phyloP scores from a whole-genome alignment of 2,113 vertebrate species.

The Antidorcas marsupialis region DNA sequence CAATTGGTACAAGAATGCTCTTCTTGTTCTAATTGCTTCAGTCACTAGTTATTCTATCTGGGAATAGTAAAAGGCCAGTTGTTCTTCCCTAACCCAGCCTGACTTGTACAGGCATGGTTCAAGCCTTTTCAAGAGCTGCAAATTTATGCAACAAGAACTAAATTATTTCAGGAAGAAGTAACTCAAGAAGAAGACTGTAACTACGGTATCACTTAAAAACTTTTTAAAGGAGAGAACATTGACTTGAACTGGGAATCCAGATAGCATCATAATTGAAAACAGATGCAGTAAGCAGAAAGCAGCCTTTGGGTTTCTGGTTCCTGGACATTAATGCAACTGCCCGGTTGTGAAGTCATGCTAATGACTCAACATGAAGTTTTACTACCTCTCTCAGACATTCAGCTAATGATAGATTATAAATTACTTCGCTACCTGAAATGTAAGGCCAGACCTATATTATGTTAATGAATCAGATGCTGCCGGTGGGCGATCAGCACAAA shows the following conservation, averaged over 20 bases:
- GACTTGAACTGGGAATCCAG: neutral
- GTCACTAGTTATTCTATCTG: neutral
- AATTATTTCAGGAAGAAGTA: neutral
- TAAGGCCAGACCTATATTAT: neutral
- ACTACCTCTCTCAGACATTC: constrained; percentile 18
- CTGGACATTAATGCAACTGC: constrained; percentile 12
- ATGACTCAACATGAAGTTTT: constrained; percentile 38
- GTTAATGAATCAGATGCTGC: constrained; percentile 31
- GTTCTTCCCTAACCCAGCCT: neutral
- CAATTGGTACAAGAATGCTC: neutral
- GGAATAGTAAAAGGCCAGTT: neutral
- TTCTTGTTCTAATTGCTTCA: neutral
- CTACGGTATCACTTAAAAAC: neutral
- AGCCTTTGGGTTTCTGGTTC: constrained; percentile 29
- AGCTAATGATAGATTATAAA: constrained; percentile 39
- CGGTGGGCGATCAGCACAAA: neutral
- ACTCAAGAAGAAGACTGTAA: neutral
- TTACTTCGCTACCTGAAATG: constrained; percentile 29
- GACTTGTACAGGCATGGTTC: neutral
- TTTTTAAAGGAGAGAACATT: neutral
- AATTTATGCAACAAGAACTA: neutral
- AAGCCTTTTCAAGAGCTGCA: neutral
- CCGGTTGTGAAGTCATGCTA: constrained; percentile 36
- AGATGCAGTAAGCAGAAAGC: neutral
- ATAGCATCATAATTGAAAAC: constrained; percentile 29